Percentiles rank a stretch among this genome's conserved stretches.
These are phyloP conservation scores for Odontocolon sp. DNA, from an alignment of 2,888 invertebrate species.

Conservation along the genomic window DNA sequence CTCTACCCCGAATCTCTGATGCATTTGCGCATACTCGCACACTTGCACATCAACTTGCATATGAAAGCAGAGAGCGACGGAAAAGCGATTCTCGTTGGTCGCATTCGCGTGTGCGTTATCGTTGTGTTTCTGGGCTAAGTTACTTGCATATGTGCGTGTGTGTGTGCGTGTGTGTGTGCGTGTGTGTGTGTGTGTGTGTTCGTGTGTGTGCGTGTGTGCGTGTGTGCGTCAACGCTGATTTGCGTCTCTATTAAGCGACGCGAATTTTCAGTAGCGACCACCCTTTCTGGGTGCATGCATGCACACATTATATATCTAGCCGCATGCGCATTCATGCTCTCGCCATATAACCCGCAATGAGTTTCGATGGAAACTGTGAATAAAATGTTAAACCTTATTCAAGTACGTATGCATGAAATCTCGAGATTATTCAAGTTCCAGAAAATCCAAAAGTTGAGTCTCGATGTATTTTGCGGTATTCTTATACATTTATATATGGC, in stretches of 20 bases:
- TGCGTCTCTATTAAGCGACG: slow-evolving; percentile 70
- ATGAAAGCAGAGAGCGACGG: neutral
- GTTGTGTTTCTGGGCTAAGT: too few relatives aligned
- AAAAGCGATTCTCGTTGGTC: slow-evolving; percentile 45
- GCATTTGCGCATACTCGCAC: neutral
- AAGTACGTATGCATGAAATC: too few relatives aligned
- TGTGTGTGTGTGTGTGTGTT: too few relatives aligned
- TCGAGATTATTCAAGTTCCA: too few relatives aligned
- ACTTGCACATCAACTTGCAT: slow-evolving; percentile 17
- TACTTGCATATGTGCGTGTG: neutral
- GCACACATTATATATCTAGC: slow-evolving; percentile 39
- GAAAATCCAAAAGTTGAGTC: too few relatives aligned
- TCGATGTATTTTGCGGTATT: too few relatives aligned
- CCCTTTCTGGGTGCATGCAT: slow-evolving; percentile 27
- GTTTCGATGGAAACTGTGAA: slow-evolving; percentile 60
- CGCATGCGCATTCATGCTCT: slow-evolving; percentile 39
- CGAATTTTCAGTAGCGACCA: slow-evolving; percentile 65
- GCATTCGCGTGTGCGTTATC: too few relatives aligned
- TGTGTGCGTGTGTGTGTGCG: slow-evolving; percentile 16
- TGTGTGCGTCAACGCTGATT: slow-evolving; percentile 46
- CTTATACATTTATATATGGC: too few relatives aligned
- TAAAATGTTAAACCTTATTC: slow-evolving; percentile 18
- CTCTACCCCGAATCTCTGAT: slow-evolving; percentile 19
- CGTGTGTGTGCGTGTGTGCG: neutral
- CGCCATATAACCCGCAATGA: slow-evolving; percentile 65